These are phyloP conservation scores for Isaurus tuberculatus DNA, from an alignment of 92 coral and sea anemone genomes.

Conservation along the genomic window DNA sequence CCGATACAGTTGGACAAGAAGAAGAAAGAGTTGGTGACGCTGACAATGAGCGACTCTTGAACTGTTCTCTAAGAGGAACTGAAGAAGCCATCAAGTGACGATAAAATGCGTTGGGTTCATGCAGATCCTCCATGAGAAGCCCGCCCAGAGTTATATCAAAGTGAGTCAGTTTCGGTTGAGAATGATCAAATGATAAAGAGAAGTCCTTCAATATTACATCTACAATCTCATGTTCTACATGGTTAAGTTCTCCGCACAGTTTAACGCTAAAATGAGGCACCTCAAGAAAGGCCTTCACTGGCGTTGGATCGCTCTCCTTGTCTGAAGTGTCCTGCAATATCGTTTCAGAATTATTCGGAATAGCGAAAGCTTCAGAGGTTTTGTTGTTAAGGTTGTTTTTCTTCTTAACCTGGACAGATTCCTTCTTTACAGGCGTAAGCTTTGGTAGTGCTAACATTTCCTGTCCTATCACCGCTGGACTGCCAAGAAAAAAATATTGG, in stretches of 20 bases:
- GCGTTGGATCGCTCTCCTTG: slow-evolving; percentile 75
- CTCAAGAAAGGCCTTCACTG: slow-evolving; percentile 76
- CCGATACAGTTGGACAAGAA: slow-evolving; percentile 95
- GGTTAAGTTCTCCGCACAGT: slow-evolving; percentile 86
- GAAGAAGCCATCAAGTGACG: slow-evolving; percentile 92
- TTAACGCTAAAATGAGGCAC: slow-evolving; percentile 94
- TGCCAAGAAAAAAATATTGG: slow-evolving; percentile 18
- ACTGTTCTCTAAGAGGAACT: slow-evolving; percentile 54
- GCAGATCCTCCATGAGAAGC: slow-evolving; percentile 88
- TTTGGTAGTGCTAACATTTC: slow-evolving; percentile 63
- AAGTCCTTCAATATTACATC: slow-evolving; percentile 88
- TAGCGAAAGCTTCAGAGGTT: not conserved
- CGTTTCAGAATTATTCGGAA: slow-evolving; percentile 43
- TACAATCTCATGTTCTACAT: slow-evolving; percentile 86
- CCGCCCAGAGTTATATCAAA: slow-evolving; percentile 92
- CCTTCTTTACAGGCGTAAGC: slow-evolving; percentile 57
- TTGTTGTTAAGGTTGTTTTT: slow-evolving; percentile 39
- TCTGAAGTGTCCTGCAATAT: slow-evolving; percentile 28
- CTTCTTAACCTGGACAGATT: slow-evolving; percentile 62
- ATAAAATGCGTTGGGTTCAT: slow-evolving; percentile 83
- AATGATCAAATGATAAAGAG: slow-evolving; percentile 70
- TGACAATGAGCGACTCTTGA: slow-evolving; percentile 67
- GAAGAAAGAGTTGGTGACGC: slow-evolving; percentile 74
- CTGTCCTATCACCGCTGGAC: slow-evolving; percentile 76
- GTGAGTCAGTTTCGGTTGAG: slow-evolving; percentile 74